Evolutionary conservation across 1,140 invertebrate genomes (phyloP), one percentile per base, ranked within the genome.

Genomic region (Berghia stephanieae): DNA sequence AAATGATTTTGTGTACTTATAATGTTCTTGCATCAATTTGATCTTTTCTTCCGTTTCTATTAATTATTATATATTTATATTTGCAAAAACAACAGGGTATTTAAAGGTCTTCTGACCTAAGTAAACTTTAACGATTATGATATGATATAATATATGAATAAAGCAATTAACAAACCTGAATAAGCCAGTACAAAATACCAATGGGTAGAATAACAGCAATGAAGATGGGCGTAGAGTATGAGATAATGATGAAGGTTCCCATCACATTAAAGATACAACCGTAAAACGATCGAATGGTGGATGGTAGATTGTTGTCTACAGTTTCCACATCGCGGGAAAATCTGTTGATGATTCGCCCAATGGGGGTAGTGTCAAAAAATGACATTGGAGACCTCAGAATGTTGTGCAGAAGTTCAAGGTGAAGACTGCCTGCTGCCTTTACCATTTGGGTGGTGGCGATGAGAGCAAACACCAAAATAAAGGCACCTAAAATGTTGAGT

Each of bases 181-280:
- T 63, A 10, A 75, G 10, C 57, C 49, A 69, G 63, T 78, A 80
- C 40, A 81, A 8, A 36, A 81, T 57, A 10, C 60, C 75, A n/a
- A 81, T 66, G 18, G 81, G 81, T 1, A 82, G 8, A 70, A 80
- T 63, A 40, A 82, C 77, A 13, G 40, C 76, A 4, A 90, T 80
- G 81, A 93, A 93, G 2, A 90, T 83, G 16, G 92, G 92, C 3
- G 91, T 92, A 68, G 90, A 88, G 76, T 90, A 88, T 89, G 95
- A 94, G 86, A 98, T 98, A 60, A 98, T 95, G 85, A 96, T 92
- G 77, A 98, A 88, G 5, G 96, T 96, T 43, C 94, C 94, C 79
- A 96, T n/a, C 21, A 78, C 70, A 57, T 83, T 52, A 31, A 83
- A 81, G n/a, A 89, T 75, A 34, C 82, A 84, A 57, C 79, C 77